A percentile compares a stretch with the other conserved stretches of the same genome.
Conservation (phyloP, 2,888 invertebrate species). For the Linnaemya vulpina region DNA sequence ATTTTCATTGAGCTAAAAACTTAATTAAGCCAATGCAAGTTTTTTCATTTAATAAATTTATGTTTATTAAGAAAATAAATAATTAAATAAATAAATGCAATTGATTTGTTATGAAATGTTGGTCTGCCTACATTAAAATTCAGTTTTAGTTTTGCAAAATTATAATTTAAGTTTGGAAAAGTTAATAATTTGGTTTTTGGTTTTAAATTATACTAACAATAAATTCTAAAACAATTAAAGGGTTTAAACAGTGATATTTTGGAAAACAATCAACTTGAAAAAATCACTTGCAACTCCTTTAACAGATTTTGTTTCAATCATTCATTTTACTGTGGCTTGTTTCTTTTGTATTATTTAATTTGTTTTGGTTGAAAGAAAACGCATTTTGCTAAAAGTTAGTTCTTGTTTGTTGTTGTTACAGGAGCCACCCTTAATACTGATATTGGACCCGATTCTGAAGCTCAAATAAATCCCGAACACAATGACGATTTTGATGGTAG, state of each 20-base stretch:
- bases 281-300: constrained; percentile 7
- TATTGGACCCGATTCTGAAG: constrained; percentile 85
- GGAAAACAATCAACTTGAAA: not conserved
- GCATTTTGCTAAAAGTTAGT: constrained; percentile 82
- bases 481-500: constrained; percentile 84
- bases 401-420: constrained; percentile 86
- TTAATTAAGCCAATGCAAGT: not conserved
- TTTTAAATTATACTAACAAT: constrained; percentile 61
- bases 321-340: constrained; percentile 45
- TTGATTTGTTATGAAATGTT: not conserved
- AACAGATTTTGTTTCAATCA: constrained; percentile 38
- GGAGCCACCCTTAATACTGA: constrained; percentile 86
- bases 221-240: constrained; percentile 6
- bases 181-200: constrained; percentile 59
- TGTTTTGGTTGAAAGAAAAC: constrained; percentile 56
- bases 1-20: not conserved
- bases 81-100: not conserved
- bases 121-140: not conserved
- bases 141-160: not conserved
- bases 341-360: constrained; percentile 48
- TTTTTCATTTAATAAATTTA: not conserved
- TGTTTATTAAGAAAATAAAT: not conserved
- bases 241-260: not conserved
- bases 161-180: constrained; percentile 40
- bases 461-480: constrained; percentile 86